These are phyloP conservation scores for Drosophila seguyi DNA, from an alignment of 1,140 invertebrate species.

Conservation along the genomic window DNA sequence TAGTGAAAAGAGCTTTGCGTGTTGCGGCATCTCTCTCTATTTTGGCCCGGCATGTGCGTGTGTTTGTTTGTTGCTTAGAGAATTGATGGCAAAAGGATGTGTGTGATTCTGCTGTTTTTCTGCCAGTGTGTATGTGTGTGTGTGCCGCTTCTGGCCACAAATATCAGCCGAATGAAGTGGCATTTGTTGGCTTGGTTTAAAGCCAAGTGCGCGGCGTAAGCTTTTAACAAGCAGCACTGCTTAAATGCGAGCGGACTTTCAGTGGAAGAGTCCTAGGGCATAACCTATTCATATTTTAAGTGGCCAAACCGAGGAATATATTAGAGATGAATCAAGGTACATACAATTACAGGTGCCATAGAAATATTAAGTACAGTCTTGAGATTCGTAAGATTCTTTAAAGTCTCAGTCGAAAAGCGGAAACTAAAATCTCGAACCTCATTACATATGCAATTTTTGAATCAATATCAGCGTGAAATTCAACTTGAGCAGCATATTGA, in stretches of 20 bases:
- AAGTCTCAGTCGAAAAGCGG: too few species aligned
- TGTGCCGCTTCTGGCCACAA: conserved; percentile 64
- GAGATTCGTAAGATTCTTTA: fast-evolving
- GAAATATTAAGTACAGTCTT: background rate
- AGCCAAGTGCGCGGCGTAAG: conserved; percentile 76
- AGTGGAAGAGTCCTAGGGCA: background rate
- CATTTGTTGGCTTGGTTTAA: conserved; percentile 77
- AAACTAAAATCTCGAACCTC: background rate
- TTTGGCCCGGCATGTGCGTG: conserved; percentile 39
- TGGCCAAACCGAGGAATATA: background rate
- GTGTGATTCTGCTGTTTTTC: conserved; percentile 72
- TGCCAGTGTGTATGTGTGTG: conserved; percentile 22
- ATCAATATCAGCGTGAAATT: conserved; percentile 16
- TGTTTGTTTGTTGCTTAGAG: conserved; percentile 82
- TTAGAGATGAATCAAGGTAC: background rate
- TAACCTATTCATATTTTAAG: conserved; percentile 26
- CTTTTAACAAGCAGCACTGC: conserved; percentile 78
- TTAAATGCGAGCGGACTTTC: conserved; percentile 69
- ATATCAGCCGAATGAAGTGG: conserved; percentile 81
- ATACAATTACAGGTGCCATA: background rate
- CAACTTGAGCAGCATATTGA: conserved; percentile 15
- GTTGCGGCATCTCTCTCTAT: conserved; percentile 63
- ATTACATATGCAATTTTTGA: conserved; percentile 23
- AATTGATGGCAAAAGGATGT: conserved; percentile 83
- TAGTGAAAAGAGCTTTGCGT: conserved; percentile 83